Evolutionary conservation across 1,140 invertebrate genomes (phyloP).

Genomic region (Solen grandis): DNA sequence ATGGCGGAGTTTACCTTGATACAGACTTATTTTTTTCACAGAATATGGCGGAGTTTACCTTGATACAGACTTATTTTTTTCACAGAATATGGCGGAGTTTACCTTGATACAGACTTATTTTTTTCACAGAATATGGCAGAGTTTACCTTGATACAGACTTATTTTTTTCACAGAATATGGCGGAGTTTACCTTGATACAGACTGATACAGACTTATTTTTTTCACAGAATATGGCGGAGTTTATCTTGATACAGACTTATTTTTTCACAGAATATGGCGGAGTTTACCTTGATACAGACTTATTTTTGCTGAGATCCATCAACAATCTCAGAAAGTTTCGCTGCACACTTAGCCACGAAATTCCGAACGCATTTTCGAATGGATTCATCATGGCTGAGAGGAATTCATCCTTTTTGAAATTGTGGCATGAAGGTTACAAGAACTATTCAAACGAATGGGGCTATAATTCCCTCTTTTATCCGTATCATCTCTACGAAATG

Average conservation of each 20-base stretch:
- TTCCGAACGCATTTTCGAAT: neutral
- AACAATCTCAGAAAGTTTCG: neutral
- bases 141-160: neutral
- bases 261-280: constrained; percentile 28
- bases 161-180: neutral
- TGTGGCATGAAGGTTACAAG: constrained; percentile 36
- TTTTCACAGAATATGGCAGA: neutral
- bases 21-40: too few species aligned
- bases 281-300: constrained; percentile 27
- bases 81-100: too few species aligned
- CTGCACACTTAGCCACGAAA: constrained; percentile 1
- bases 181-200: neutral
- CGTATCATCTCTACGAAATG: neutral
- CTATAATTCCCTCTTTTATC: constrained; percentile 29
- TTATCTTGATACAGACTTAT: neutral
- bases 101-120: neutral
- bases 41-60: too few species aligned
- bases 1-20: too few species aligned
- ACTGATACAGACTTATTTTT: neutral
- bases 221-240: neutral
- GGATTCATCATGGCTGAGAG: constrained; percentile 16
- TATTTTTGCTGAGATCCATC: neutral
- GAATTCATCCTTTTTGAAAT: constrained; percentile 22
- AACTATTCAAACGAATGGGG: neutral
- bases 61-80: too few species aligned